Evolutionary conservation across 2,797 vertebrate species (phyloP).

Genomic region (Squalus acanthias): DNA sequence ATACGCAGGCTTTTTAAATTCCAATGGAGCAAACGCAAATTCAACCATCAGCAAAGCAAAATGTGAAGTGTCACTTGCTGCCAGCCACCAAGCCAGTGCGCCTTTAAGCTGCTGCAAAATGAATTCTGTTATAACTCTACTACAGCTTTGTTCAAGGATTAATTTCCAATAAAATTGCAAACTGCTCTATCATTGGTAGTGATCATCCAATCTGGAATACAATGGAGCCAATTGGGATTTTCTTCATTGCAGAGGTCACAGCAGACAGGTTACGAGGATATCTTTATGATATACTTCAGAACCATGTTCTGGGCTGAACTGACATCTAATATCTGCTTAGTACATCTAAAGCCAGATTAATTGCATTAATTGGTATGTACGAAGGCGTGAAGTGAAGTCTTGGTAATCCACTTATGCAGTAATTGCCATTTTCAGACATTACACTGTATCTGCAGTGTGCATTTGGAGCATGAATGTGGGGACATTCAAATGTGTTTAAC

Average conservation of each 20-base stretch:
- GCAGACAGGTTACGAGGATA: not conserved
- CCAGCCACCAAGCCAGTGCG: not conserved
- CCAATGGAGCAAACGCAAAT: not conserved
- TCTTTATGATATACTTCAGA: not conserved
- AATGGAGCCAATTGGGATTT: not conserved
- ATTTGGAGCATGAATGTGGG: not conserved
- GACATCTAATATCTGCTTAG: conserved; percentile 8
- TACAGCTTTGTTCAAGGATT: not conserved
- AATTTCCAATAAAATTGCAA: conserved; percentile 11
- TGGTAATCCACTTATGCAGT: not conserved
- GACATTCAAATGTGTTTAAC: not conserved
- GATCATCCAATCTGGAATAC: not conserved
- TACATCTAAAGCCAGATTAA: conserved; percentile 13
- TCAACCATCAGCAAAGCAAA: not conserved
- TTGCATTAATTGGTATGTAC: not conserved
- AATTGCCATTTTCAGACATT: not conserved
- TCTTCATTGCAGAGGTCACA: not conserved
- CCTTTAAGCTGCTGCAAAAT: not conserved
- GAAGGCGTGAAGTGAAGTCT: not conserved
- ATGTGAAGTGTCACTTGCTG: not conserved
- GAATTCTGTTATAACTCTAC: not conserved
- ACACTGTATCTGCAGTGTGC: not conserved
- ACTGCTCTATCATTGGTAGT: not conserved
- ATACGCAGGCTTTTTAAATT: not conserved
- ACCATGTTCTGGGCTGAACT: not conserved